Evolutionary conservation across 2,797 vertebrate species (phyloP).

Genomic region (Otolemur crassicaudatus): DNA sequence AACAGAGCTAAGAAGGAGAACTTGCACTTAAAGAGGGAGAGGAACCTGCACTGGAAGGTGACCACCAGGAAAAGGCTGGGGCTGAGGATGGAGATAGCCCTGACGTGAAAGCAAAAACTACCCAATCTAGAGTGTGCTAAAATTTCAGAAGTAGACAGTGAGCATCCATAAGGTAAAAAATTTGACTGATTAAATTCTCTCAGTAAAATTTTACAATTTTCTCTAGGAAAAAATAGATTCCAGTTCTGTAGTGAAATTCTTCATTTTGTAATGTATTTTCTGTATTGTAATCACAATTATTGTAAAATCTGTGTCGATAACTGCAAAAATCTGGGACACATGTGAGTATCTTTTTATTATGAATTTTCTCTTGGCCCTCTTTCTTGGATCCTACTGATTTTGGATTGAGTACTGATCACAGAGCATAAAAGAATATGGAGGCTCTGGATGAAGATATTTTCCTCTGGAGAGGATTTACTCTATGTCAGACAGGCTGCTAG

Average conservation of each 20-base stretch:
- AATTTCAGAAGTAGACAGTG: not conserved
- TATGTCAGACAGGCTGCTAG: not conserved
- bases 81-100: not conserved
- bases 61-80: not conserved
- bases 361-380: not conserved
- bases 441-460: not conserved
- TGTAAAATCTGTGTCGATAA: not conserved
- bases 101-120: not conserved
- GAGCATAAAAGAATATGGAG: not conserved
- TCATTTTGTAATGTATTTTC: not conserved
- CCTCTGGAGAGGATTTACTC: not conserved
- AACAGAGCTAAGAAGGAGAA: not conserved
- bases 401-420: not conserved
- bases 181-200: constrained; percentile 1
- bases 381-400: not conserved
- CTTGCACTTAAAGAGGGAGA: not conserved
- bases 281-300: not conserved
- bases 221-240: not conserved
- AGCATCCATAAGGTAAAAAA: not conserved
- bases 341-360: not conserved
- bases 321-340: not conserved
- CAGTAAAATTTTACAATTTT: constrained; percentile 24
- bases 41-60: not conserved
- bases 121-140: not conserved
- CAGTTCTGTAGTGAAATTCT: not conserved